Evolutionary conservation across 2,113 vertebrate genomes (phyloP), one percentile per base, ranked within the genome.

Genomic region (Solea senegalensis): DNA sequence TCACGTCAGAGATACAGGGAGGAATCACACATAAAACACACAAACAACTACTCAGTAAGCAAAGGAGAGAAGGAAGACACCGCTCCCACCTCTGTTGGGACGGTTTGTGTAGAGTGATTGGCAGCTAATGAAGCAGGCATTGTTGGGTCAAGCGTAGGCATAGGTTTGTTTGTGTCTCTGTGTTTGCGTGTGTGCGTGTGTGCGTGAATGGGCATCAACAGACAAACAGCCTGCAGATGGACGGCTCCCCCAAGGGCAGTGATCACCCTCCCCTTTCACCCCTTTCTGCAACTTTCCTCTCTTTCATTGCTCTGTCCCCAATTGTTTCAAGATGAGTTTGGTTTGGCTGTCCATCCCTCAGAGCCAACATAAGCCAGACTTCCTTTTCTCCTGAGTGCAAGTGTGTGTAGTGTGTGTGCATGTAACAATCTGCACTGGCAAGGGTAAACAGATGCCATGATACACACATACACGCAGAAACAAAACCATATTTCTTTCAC

Each of bases 271-370:
- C 69, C 53, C 60, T 49, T 61, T 51, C 60, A 68, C 65, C 68
- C 59, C 69, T 80, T 74, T 73, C 65, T 77, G 57, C 71, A 81
- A 78, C 79, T 87, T 85, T 66, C 73, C 74, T 74, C 66, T 76
- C 57, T 68, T 54, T 78, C 65, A 69, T 72, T 16, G 45, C 74
- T 50, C 74, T 62, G 57, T 65, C 74, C 45, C 65, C 72, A 48
- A 91, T 93, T 90, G 90, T 89, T 93, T 92, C 91, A 92, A 92
- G 88, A 92, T 92, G 90, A 93, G 85, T 88, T 85, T 88, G 77
- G 87, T 89, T 86, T 69, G 67, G 85, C 80, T 85, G 83, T 88
- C 86, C 80, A 64, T 87, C 74, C 84, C 78, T 69, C 82, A 85
- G 79, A 89, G 86, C 76, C 88, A 87, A 92, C 88, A 89, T 81